Percentiles rank a stretch among this genome's conserved stretches.
Evolutionary conservation across 2,797 vertebrate genomes (phyloP).

Genomic region (Centropyge bicolor): DNA sequence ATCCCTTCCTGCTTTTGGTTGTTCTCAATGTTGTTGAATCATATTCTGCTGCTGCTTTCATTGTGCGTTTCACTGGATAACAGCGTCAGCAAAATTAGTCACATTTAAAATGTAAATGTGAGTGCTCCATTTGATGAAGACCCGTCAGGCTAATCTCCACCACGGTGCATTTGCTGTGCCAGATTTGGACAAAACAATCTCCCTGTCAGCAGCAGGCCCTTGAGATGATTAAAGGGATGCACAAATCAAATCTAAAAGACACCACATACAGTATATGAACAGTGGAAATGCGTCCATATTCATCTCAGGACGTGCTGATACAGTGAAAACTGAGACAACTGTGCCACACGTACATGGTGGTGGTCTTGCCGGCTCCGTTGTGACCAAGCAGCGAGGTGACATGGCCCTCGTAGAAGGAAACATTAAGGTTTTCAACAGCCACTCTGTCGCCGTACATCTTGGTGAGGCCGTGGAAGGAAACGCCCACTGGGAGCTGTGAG

Average conservation of each 20-base stretch:
- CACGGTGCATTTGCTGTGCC: constrained; percentile 63
- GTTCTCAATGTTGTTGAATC: constrained; percentile 32
- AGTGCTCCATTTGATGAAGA: constrained; percentile 68
- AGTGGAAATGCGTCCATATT: constrained; percentile 40
- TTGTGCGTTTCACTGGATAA: constrained; percentile 44
- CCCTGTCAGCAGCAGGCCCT: constrained; percentile 65
- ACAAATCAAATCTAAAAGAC: constrained; percentile 62
- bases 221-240: constrained; percentile 71
- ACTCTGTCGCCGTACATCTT: constrained; percentile 90
- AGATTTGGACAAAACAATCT: constrained; percentile 76
- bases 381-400: constrained; percentile 96
- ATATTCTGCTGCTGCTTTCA: constrained; percentile 44
- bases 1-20: constrained; percentile 11
- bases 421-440: constrained; percentile 92
- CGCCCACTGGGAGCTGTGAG: constrained; percentile 88
- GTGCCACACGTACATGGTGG: constrained; percentile 90
- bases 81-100: constrained; percentile 64
- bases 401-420: constrained; percentile 95
- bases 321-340: neutral
- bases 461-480: constrained; percentile 90
- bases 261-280: constrained; percentile 22
- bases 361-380: constrained; percentile 98
- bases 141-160: constrained; percentile 51
- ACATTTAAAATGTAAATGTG: constrained; percentile 72
- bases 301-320: constrained; percentile 42